Evolutionary conservation across 2,797 vertebrate species (phyloP).

Genomic region (Takifugu ocellatus): DNA sequence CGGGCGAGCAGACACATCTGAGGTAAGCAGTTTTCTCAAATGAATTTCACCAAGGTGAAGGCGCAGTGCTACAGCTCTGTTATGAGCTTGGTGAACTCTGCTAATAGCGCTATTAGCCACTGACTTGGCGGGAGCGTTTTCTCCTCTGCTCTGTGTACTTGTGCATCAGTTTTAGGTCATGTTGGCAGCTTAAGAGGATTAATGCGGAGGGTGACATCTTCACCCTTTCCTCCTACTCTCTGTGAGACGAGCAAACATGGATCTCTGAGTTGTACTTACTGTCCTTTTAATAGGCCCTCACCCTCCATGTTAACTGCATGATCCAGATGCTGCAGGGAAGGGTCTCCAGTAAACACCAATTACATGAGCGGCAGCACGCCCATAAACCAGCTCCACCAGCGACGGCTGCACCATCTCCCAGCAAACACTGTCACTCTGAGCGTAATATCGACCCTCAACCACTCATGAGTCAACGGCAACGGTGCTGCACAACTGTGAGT

Average conservation of each 20-base stretch:
- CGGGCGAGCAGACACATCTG: constrained; percentile 37
- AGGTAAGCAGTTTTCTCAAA: constrained; percentile 47
- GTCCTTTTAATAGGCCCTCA: constrained; percentile 30
- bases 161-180: constrained; percentile 58
- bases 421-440: too few species aligned
- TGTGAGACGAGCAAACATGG: constrained; percentile 12
- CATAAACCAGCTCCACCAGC: constrained; percentile 47
- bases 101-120: constrained; percentile 44
- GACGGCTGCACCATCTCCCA: constrained; percentile 18
- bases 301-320: constrained; percentile 21
- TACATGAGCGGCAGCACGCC: constrained; percentile 21
- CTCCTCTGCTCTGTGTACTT: constrained; percentile 27
- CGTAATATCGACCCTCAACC: constrained; percentile 20
- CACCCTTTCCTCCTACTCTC: constrained; percentile 24
- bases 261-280: constrained; percentile 29
- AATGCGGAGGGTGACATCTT: constrained; percentile 48
- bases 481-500: constrained; percentile 22
- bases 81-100: constrained; percentile 42
- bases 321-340: constrained; percentile 39
- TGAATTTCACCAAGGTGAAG: constrained; percentile 41
- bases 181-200: constrained; percentile 66
- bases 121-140: constrained; percentile 15
- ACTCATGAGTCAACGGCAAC: constrained; percentile 36
- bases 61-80: constrained; percentile 32
- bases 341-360: constrained; percentile 43